Percentiles rank a stretch among this genome's conserved stretches.
phyloP scores from a whole-genome alignment of 2,797 vertebrate genomes.

The Artibeus jamaicensis region DNA sequence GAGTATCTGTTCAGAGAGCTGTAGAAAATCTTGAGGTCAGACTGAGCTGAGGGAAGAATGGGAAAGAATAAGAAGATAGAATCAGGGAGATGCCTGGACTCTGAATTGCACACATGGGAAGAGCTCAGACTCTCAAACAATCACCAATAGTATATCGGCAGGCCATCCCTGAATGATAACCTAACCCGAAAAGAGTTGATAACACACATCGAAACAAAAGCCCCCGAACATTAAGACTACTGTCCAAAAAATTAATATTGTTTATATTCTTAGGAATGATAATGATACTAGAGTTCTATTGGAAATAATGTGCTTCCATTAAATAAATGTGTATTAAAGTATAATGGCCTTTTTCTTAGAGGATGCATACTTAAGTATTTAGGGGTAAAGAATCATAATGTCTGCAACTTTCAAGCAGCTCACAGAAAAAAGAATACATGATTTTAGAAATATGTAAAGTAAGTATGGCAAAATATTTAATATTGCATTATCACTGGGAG shows the following conservation, averaged over 20 bases:
- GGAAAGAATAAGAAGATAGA: not conserved
- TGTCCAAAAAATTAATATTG: not conserved
- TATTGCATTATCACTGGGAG: not conserved
- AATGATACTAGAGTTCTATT: not conserved
- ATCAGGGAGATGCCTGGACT: not conserved
- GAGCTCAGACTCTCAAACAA: not conserved
- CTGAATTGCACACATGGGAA: not conserved
- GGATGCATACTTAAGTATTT: not conserved
- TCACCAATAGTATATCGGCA: not conserved
- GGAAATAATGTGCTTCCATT: not conserved
- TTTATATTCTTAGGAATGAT: conserved; percentile 17
- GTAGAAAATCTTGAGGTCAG: not conserved
- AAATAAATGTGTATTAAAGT: not conserved
- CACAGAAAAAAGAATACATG: not conserved
- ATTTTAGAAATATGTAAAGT: not conserved
- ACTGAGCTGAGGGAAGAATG: not conserved
- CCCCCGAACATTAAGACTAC: not conserved
- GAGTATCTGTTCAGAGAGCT: not conserved
- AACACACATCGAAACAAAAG: not conserved
- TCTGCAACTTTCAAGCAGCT: conserved; percentile 2
- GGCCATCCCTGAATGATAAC: not conserved
- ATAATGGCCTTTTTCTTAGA: not conserved
- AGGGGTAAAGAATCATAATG: not conserved
- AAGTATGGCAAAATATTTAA: not conserved
- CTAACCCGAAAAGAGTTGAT: not conserved